Evolutionary conservation across 2,113 vertebrate species (phyloP).

Genomic region (Piaya cayana): DNA sequence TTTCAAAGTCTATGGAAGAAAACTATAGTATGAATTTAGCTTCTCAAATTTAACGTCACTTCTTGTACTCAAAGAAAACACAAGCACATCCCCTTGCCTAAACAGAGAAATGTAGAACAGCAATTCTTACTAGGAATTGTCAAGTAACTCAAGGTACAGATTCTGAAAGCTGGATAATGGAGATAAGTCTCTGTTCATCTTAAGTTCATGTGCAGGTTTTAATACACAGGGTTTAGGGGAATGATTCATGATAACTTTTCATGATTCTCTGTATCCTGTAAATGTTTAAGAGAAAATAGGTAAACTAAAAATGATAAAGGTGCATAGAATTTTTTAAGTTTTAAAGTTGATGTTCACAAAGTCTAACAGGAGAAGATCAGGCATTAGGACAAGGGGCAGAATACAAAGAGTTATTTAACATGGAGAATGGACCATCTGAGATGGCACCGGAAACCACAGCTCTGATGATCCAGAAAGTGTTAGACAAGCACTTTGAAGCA

Average conservation of each 20-base stretch:
- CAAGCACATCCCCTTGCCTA: background rate
- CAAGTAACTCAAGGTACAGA: background rate
- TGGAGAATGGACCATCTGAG: background rate
- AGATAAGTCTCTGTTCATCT: background rate
- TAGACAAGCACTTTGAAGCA: background rate
- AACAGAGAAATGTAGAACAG: background rate
- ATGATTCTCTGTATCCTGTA: background rate
- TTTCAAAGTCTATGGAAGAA: background rate
- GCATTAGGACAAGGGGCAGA: background rate
- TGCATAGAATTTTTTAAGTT: background rate
- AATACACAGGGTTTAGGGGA: background rate
- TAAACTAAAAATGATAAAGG: background rate
- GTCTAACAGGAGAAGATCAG: background rate
- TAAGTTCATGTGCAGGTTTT: background rate
- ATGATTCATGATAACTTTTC: rapidly evolving
- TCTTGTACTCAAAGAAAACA: background rate
- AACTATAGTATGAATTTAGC: background rate
- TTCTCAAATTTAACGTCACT: background rate
- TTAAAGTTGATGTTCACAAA: background rate
- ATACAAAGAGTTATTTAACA: background rate
- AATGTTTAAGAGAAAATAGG: background rate
- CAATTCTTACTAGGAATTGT: background rate
- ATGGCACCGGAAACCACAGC: background rate
- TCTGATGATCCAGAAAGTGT: background rate
- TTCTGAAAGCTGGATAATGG: background rate